Base-by-base conservation (phyloP, 2,113 vertebrate species). In the Pedionomus torquatus region DNA sequence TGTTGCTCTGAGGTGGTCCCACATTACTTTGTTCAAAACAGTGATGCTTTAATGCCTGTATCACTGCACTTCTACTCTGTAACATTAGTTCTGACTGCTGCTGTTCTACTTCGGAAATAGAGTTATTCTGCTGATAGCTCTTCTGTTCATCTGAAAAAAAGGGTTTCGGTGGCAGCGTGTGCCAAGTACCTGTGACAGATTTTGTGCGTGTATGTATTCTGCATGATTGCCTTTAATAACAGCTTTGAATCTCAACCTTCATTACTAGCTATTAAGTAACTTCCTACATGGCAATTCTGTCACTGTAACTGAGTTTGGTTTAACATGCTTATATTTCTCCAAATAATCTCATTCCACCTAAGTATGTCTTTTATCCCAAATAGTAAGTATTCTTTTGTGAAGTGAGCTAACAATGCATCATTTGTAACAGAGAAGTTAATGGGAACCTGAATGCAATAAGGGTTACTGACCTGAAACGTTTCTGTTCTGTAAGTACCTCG, bases 371-470 rank as follows among this genome's bases (percentile, higher is more conserved):
- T 89, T 84, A 68, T 84, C 69, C 69, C 51, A 84, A 95, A 83
- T 33, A 92, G 35, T 82, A 79, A 93, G 46, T 79, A 64, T 95
- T 91, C 46, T 92, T 94, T 76, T 94, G 88, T 83, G 70, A 89
- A 87, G 68, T 81, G 52, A 83, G 64, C 33, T 93, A 93, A 92
- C 90, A 96, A 51, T 95, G 83, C 60, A 55, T 91, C 76, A 83
- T 97, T 95, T 94, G 61, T 93, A 92, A 74, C 33, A 78, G 65
- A 74, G 86, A 60, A 95, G 64, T 79, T 97, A 96, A 87, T 87
- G 74, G 76, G 86, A 95, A 93, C 57, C 75, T 4, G 6, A 66
- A 80, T 57, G 57, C 51, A 91, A 83, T 93, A 94, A 90, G 72
- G 85, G 81, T 93, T 80, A 88, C 71, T 85, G 96, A 77, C 94